phyloP scores from a whole-genome alignment of 2,797 vertebrate species.

The Pogonophryne albipinna region DNA sequence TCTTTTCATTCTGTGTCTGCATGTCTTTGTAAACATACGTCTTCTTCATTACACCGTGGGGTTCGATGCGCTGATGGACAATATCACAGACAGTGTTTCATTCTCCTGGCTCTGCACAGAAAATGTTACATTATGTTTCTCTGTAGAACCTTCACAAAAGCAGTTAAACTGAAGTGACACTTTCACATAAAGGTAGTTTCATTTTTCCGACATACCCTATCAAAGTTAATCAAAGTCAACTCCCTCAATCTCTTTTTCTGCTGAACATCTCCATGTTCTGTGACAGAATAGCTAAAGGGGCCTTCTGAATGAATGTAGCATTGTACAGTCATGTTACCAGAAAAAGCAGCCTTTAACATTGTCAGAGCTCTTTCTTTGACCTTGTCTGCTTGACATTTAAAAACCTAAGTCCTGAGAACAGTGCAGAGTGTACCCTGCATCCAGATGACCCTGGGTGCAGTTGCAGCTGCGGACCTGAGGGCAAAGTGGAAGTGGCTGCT shows the following conservation, averaged over 20 bases:
- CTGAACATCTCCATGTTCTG: conserved; percentile 48
- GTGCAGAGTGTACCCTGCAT: conserved; percentile 10
- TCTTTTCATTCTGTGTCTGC: conserved; percentile 44
- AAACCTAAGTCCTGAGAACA: conserved; percentile 53
- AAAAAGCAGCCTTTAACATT: conserved; percentile 44
- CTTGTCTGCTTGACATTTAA: conserved; percentile 60
- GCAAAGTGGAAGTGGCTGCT: conserved; percentile 47
- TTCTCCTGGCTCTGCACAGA: conserved; percentile 27
- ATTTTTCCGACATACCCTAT: conserved; percentile 69
- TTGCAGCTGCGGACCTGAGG: conserved; percentile 30
- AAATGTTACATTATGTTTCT: conserved; percentile 41
- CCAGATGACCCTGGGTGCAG: conserved; percentile 51
- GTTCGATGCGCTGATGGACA: conserved; percentile 30
- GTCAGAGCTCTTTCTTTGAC: conserved; percentile 41
- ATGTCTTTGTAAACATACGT: conserved; percentile 22
- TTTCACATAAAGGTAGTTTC: conserved; percentile 61
- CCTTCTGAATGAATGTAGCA: conserved; percentile 36
- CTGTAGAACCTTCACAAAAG: conserved; percentile 41
- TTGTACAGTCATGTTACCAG: conserved; percentile 22
- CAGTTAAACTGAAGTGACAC: conserved; percentile 60
- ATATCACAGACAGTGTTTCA: conserved; percentile 30
- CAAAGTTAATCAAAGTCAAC: conserved; percentile 68
- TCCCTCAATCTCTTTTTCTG: conserved; percentile 47
- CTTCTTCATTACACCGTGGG: conserved; percentile 27
- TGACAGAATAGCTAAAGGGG: conserved; percentile 59